Evolutionary conservation across 2,888 invertebrate species (phyloP).

Genomic region (Schrankia costaestrigalis): DNA sequence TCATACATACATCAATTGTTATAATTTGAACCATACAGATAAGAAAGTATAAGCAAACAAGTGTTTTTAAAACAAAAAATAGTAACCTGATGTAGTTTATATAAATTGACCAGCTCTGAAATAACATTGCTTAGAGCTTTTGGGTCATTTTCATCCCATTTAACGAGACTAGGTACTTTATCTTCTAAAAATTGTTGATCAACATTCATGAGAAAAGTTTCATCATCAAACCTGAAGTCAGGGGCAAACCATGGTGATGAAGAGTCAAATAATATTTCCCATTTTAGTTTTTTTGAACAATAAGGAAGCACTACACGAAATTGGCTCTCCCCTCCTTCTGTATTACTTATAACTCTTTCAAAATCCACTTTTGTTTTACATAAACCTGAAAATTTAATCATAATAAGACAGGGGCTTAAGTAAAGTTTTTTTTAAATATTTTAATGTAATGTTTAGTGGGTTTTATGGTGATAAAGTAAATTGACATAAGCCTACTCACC

Average conservation of each 20-base stretch:
- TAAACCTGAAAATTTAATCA: constrained; percentile 47
- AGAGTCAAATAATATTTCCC: constrained; percentile 86
- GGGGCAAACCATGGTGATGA: constrained; percentile 84
- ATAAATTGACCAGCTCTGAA: constrained; percentile 81
- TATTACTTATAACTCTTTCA: constrained; percentile 58
- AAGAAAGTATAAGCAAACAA: too few relatives aligned
- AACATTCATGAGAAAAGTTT: constrained; percentile 81
- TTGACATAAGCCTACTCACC: constrained; percentile 56
- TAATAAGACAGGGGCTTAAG: background rate
- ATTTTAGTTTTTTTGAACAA: constrained; percentile 83
- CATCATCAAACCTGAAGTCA: constrained; percentile 87
- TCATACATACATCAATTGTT: too few relatives aligned
- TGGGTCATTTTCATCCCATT: constrained; percentile 83
- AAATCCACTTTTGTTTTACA: constrained; percentile 72
- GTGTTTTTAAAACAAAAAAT: too few relatives aligned
- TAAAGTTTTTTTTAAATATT: too few relatives aligned
- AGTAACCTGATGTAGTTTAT: constrained; percentile 83
- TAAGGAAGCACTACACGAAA: constrained; percentile 85
- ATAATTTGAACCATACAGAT: too few relatives aligned
- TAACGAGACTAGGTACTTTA: constrained; percentile 80
- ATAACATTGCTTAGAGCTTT: constrained; percentile 82
- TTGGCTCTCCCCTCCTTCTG: constrained; percentile 69
- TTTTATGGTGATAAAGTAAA: background rate
- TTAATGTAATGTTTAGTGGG: too few relatives aligned
- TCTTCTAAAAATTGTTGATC: constrained; percentile 75